Conservation (phyloP, 2,113 vertebrate genomes). For the Tetraodon nigroviridis region DNA sequence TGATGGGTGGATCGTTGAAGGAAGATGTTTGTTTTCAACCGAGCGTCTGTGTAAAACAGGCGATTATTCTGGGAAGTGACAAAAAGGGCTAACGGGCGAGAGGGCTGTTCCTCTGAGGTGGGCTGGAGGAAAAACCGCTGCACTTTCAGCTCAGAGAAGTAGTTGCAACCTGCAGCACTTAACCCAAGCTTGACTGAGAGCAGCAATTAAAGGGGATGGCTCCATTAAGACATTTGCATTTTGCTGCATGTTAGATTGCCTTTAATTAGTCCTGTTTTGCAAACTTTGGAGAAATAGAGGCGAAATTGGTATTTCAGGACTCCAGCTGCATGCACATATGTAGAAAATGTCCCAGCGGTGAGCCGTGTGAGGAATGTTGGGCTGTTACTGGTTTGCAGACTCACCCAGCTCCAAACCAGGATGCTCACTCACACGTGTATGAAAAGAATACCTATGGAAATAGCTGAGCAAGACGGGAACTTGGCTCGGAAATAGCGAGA, state of each 20-base stretch:
- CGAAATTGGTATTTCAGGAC: slow-evolving; percentile 30
- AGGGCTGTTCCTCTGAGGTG: too few species aligned
- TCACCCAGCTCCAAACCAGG: neutral
- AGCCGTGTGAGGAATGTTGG: neutral
- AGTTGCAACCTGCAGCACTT: slow-evolving; percentile 35
- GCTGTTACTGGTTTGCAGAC: neutral
- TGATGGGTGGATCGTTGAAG: slow-evolving; percentile 38
- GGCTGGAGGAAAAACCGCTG: too few species aligned
- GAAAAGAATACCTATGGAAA: too few species aligned
- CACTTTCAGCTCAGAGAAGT: slow-evolving; percentile 20
- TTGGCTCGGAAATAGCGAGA: neutral
- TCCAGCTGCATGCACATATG: slow-evolving; percentile 23
- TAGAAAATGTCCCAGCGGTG: slow-evolving; percentile 4
- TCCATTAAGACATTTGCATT: slow-evolving; percentile 58
- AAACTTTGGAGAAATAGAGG: slow-evolving; percentile 44
- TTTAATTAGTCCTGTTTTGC: slow-evolving; percentile 54
- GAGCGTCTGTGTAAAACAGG: slow-evolving; percentile 25
- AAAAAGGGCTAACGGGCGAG: neutral
- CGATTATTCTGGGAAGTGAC: slow-evolving; percentile 20
- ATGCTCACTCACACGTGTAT: too few species aligned
- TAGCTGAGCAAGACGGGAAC: too few species aligned
- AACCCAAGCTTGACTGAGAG: slow-evolving; percentile 58
- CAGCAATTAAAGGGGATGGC: slow-evolving; percentile 56
- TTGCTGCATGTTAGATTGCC: slow-evolving; percentile 50
- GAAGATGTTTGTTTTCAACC: slow-evolving; percentile 34